Evolutionary conservation across 2,888 invertebrate species (phyloP).

Genomic region (Agapostemon virescens): DNA sequence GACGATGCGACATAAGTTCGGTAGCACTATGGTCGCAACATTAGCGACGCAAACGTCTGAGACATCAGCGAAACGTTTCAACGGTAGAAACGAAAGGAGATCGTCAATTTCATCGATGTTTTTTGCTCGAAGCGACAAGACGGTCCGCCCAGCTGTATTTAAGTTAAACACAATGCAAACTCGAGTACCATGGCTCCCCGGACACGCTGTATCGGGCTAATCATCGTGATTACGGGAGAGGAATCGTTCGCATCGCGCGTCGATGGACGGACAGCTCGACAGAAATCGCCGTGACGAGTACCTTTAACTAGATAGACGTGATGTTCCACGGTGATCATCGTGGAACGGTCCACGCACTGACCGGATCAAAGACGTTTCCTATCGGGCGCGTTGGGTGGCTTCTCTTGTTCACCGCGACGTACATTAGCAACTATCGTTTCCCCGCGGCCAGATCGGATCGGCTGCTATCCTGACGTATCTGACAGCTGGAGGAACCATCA

Average conservation of each 20-base stretch:
- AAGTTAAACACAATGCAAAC: conserved; percentile 30
- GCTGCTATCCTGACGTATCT: conserved; percentile 71
- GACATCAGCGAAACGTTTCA: not conserved
- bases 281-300: conserved; percentile 64
- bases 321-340: conserved; percentile 39
- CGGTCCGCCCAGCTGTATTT: conserved; percentile 14
- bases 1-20: too few relatives aligned
- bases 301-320: conserved; percentile 63
- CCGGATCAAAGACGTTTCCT: conserved; percentile 56
- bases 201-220: conserved; percentile 40
- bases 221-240: conserved; percentile 54
- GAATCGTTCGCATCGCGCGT: conserved; percentile 53
- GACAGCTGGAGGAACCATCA: conserved; percentile 68
- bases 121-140: not conserved
- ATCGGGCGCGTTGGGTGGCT: conserved; percentile 67
- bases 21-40: too few relatives aligned
- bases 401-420: conserved; percentile 65
- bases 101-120: not conserved
- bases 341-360: conserved; percentile 42
- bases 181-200: conserved; percentile 16
- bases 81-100: not conserved
- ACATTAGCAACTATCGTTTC: conserved; percentile 70
- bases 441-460: conserved; percentile 63
- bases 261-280: conserved; percentile 67
- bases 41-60: too few relatives aligned